Base-by-base conservation (phyloP, 2,888 invertebrate genomes). In the Hoplodrina blanda region DNA sequence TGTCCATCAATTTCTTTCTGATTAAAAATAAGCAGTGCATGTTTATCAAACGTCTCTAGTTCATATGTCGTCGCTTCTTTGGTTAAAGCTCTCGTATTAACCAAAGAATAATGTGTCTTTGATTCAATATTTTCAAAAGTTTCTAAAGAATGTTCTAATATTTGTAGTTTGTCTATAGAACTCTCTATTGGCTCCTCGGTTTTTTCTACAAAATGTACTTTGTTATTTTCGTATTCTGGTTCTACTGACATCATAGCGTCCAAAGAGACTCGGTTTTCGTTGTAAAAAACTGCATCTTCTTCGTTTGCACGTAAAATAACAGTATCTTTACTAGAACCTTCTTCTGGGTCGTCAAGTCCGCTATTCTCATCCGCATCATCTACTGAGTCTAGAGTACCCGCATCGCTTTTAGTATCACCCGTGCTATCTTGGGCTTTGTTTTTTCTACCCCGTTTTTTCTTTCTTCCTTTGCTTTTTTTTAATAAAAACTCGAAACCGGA, bases 21-120 rank as follows among this genome's bases (percentile, higher is more conserved):
- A 83, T 94, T 94, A 50, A 95, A 92, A 64, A 95, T 92, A 11
- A 94, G 74, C 33, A 95, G 63, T n/a, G 83, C 87, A 61, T 94
- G 91, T 75, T 93, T 92, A n/a, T 91, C 85, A 84, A 93, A 94
- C 3, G 73, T 91, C 76, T 95, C 94, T 57, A 95, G 76, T 85
- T 92, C 89, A 62, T 95, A 94, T 0, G 94, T 94, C 0, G 73
- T 49, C 0, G 91, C 91, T 17, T 87, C 60, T 76, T 89, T 91
- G 2, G 85, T 59, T 56, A 94, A 76, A 0, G 94, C 92, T 55
- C 76, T 80, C 5, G 62, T 73, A 37, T 85, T 84, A n/a, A 84
- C 8, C 8, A 63, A 20, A 13, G 60, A 49, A 46, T 33, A 65
- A 50, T 68, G 5, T 37, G 11, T 70, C 19, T 64, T 53, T 33